Evolutionary conservation across 2,888 invertebrate genomes (phyloP).

Genomic region (Perithous albicinctus): DNA sequence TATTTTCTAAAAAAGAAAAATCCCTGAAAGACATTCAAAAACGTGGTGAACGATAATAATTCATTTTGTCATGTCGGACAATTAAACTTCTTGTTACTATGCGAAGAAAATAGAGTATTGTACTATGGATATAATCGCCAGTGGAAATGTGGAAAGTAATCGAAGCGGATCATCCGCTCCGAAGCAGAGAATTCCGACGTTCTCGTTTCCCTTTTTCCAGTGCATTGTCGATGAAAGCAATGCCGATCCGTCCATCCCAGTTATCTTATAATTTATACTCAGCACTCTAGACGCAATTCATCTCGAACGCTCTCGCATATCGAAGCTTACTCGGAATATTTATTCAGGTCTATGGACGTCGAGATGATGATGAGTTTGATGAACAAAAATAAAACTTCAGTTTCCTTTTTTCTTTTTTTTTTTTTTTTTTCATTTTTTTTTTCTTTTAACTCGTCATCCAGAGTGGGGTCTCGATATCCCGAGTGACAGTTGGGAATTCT

Average conservation of each 20-base stretch:
- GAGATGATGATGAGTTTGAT: slow-evolving; percentile 30
- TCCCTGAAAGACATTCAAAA: too few species aligned
- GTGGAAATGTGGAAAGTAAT: background rate
- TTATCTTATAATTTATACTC: slow-evolving; percentile 50
- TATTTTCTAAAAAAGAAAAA: too few species aligned
- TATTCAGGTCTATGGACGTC: slow-evolving; percentile 33
- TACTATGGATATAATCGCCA: too few species aligned
- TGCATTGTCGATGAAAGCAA: slow-evolving; percentile 34
- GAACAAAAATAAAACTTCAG: slow-evolving; percentile 31
- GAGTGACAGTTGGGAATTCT: slow-evolving; percentile 56
- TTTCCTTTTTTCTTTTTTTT: slow-evolving; percentile 36
- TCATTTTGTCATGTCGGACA: too few species aligned
- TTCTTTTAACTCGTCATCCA: slow-evolving; percentile 48
- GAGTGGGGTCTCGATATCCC: slow-evolving; percentile 49
- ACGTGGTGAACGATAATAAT: too few species aligned
- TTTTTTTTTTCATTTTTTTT: slow-evolving; percentile 36
- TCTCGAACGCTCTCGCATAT: slow-evolving; percentile 1
- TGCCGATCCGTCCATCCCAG: slow-evolving; percentile 26
- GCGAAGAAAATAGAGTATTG: too few species aligned
- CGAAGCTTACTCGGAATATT: slow-evolving; percentile 34
- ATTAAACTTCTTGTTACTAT: too few species aligned
- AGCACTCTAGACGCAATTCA: slow-evolving; percentile 24
- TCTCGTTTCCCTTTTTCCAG: slow-evolving; percentile 12
- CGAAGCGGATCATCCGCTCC: slow-evolving; percentile 21
- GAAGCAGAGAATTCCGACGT: slow-evolving; percentile 2